These are phyloP conservation scores for Betta splendens DNA, from an alignment of 2,797 vertebrate genomes.

Conservation along the genomic window DNA sequence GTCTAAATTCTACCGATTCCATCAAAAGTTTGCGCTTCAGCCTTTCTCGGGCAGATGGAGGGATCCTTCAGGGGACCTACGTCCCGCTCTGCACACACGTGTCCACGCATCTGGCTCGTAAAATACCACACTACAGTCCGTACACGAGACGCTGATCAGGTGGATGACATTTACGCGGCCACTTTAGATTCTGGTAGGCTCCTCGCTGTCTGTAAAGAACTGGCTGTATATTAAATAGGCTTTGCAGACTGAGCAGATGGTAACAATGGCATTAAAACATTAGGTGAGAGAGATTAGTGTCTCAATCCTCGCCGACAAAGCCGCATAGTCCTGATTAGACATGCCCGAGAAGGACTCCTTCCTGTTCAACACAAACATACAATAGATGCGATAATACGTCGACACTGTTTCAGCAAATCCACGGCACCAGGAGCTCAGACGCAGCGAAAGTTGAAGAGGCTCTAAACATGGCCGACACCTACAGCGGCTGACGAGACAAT, in stretches of 20 bases:
- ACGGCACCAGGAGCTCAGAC: conserved; percentile 1
- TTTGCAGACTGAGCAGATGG: conserved; percentile 58
- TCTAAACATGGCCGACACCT: conserved; percentile 23
- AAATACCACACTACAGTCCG: conserved; percentile 4
- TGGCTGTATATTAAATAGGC: conserved; percentile 37
- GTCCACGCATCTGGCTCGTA: conserved; percentile 8
- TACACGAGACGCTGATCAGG: conserved; percentile 25
- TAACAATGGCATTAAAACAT: conserved; percentile 70
- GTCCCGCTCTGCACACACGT: no score
- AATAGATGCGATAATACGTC: conserved; percentile 34
- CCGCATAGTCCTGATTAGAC: conserved; percentile 48
- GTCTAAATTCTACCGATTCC: conserved; percentile 36
- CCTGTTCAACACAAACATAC: conserved; percentile 15
- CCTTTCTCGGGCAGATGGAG: conserved; percentile 30
- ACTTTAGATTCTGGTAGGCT: conserved; percentile 47
- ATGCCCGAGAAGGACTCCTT: conserved; percentile 14
- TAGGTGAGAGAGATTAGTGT: conserved; percentile 62
- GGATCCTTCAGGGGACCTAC: neutral
- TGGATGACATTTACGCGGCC: conserved; percentile 24
- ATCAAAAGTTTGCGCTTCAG: conserved; percentile 23
- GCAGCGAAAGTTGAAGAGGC: conserved; percentile 38
- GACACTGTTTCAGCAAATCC: conserved; percentile 17
- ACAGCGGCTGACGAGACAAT: conserved; percentile 8
- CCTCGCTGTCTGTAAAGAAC: conserved; percentile 43
- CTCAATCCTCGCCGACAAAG: conserved; percentile 55